Evolutionary conservation across 2,888 invertebrate genomes (phyloP).

Genomic region (Pollenia griseotomentosa): DNA sequence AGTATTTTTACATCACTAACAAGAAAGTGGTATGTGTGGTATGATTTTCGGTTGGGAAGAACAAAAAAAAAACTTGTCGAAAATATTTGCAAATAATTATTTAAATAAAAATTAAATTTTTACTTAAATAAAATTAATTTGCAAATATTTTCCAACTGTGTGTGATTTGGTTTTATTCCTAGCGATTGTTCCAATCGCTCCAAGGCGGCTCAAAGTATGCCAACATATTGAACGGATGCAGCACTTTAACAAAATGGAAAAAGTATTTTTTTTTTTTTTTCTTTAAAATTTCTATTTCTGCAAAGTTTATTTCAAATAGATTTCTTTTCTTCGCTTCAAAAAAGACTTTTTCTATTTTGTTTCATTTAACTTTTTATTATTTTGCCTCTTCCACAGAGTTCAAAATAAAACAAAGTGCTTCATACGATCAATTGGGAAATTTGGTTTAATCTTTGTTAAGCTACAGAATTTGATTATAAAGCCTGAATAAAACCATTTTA

Average conservation of each 20-base stretch:
- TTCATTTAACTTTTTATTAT: background rate
- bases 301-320: constrained; percentile 22
- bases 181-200: background rate
- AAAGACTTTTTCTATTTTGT: constrained; percentile 16
- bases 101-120: constrained; percentile 50
- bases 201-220: constrained; percentile 69
- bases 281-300: background rate
- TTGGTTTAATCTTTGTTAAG: constrained; percentile 69
- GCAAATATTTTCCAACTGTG: constrained; percentile 49
- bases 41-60: constrained; percentile 15
- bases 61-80: constrained; percentile 22
- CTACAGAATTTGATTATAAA: constrained; percentile 68
- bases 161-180: constrained; percentile 69
- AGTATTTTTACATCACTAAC: constrained; percentile 44
- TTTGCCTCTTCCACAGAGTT: background rate
- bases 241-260: constrained; percentile 51
- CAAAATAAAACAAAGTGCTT: constrained; percentile 54
- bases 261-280: background rate
- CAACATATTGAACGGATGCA: constrained; percentile 72
- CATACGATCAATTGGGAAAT: constrained; percentile 72
- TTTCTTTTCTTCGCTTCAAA: background rate
- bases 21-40: constrained; percentile 1
- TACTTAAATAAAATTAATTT: constrained; percentile 31
- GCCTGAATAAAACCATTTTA: constrained; percentile 70
- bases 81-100: constrained; percentile 46